Conservation (phyloP, 1,140 invertebrate genomes). For the Drosophila virilis region DNA sequence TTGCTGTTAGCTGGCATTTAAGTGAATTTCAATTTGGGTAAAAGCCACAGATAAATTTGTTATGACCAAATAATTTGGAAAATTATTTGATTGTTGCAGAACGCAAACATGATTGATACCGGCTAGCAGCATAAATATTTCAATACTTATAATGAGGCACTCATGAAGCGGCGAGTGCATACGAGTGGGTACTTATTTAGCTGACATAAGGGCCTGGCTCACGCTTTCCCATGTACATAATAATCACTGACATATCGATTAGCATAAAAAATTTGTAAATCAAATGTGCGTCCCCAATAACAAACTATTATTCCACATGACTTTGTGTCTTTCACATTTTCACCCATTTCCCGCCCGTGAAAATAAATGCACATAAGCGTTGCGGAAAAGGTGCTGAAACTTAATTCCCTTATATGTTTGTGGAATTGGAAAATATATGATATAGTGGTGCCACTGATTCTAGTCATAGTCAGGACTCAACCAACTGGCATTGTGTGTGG, state of each 20-base stretch:
- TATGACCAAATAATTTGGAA: constrained; percentile 23
- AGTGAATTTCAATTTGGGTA: constrained; percentile 27
- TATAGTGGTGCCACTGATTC: neutral
- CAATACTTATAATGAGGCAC: constrained; percentile 14
- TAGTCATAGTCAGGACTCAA: neutral
- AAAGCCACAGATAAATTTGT: constrained; percentile 29
- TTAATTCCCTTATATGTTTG: too few relatives aligned
- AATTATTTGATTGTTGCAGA: neutral
- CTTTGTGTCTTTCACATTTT: too few relatives aligned
- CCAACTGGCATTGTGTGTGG: neutral
- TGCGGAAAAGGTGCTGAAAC: too few relatives aligned
- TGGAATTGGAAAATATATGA: neutral
- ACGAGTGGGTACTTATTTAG: neutral
- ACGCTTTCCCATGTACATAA: neutral
- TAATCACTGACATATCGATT: neutral
- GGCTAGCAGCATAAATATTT: constrained; percentile 13
- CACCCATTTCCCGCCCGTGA: too few relatives aligned
- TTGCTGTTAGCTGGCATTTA: constrained; percentile 27
- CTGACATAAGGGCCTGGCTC: neutral
- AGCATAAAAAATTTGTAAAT: neutral
- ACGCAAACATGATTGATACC: constrained; percentile 26
- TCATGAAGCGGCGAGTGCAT: neutral
- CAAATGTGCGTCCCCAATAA: neutral
- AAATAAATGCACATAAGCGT: too few relatives aligned
- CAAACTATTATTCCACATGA: too few relatives aligned